phyloP scores from a whole-genome alignment of 1,140 invertebrate species.

The Grapholita molesta region DNA sequence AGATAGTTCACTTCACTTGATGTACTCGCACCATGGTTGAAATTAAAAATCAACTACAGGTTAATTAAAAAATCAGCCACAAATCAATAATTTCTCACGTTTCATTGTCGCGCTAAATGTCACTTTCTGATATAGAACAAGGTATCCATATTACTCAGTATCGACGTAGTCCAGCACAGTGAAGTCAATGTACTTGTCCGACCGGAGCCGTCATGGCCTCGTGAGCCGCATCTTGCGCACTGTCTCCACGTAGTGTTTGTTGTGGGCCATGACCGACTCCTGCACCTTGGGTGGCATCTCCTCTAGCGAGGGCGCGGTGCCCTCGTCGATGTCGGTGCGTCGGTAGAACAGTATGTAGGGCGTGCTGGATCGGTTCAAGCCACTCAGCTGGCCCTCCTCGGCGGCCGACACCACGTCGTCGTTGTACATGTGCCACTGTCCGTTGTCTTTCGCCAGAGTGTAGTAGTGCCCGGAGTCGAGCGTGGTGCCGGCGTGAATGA shows the following conservation, averaged over 20 bases:
- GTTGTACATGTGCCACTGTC: slow-evolving; percentile 90
- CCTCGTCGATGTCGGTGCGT: slow-evolving; percentile 53
- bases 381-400: slow-evolving; percentile 81
- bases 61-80: background rate
- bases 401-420: slow-evolving; percentile 84
- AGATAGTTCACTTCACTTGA: background rate
- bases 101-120: background rate
- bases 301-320: slow-evolving; percentile 35
- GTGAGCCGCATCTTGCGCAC: slow-evolving; percentile 35
- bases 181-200: slow-evolving; percentile 47
- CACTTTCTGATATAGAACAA: slow-evolving; percentile 21
- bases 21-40: background rate
- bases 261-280: slow-evolving; percentile 44
- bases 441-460: slow-evolving; percentile 85
- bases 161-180: slow-evolving; percentile 44
- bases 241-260: slow-evolving; percentile 52
- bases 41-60: background rate
- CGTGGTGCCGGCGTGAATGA: slow-evolving; percentile 89
- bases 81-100: background rate
- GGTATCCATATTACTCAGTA: slow-evolving; percentile 9
- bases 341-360: slow-evolving; percentile 91
- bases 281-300: slow-evolving; percentile 49
- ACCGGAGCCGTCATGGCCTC: slow-evolving; percentile 58
- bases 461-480: slow-evolving; percentile 93
- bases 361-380: slow-evolving; percentile 84